A percentile compares a stretch with the other conserved stretches of the same genome.
Evolutionary conservation across 2,113 vertebrate species (phyloP).

Genomic region (Carassius carassius): DNA sequence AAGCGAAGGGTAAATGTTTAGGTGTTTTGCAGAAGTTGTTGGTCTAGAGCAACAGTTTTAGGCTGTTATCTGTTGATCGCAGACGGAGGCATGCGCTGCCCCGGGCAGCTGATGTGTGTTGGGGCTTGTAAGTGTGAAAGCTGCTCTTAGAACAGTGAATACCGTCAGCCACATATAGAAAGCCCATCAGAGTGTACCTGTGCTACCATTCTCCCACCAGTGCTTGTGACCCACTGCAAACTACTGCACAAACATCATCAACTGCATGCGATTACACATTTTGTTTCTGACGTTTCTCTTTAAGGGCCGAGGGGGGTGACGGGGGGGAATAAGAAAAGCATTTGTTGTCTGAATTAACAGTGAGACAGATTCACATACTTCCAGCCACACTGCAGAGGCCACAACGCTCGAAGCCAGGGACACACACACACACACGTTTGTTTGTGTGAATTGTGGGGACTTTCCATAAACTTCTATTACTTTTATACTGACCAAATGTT

Average conservation of each 20-base stretch:
- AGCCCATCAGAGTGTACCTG: constrained; percentile 57
- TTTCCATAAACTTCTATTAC: too few relatives aligned
- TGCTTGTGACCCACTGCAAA: constrained; percentile 45
- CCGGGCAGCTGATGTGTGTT: constrained; percentile 66
- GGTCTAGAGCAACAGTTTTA: background rate
- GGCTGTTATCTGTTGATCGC: constrained; percentile 27
- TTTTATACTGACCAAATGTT: too few relatives aligned
- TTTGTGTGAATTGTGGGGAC: too few relatives aligned
- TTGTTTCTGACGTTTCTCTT: constrained; percentile 73
- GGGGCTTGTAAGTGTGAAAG: constrained; percentile 66
- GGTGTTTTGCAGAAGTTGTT: background rate
- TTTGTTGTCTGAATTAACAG: constrained; percentile 89
- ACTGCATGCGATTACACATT: constrained; percentile 74
- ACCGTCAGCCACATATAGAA: constrained; percentile 62
- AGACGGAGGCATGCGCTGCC: constrained; percentile 59
- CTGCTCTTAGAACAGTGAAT: constrained; percentile 51
- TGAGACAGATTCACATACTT: constrained; percentile 90
- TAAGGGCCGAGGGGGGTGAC: constrained; percentile 64
- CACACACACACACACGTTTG: too few relatives aligned
- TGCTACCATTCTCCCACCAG: constrained; percentile 67
- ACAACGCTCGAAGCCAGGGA: constrained; percentile 70
- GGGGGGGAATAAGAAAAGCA: constrained; percentile 89
- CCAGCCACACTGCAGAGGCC: constrained; percentile 92
- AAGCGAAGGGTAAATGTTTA: background rate
- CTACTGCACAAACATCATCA: constrained; percentile 67